Evolutionary conservation across 1,140 invertebrate species (phyloP).

Genomic region (Papilio polytes): DNA sequence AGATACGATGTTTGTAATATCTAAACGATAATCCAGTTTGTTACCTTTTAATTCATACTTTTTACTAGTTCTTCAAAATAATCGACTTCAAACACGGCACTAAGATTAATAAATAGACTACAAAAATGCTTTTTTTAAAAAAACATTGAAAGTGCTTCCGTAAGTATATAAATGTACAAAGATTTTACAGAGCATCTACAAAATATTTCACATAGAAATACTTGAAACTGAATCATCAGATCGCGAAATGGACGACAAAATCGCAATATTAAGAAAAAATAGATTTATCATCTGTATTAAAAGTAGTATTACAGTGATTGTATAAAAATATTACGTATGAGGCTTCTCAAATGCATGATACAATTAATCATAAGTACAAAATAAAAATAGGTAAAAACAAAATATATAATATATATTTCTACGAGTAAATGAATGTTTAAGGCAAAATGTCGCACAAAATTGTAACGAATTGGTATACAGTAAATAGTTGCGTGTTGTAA

Average conservation of each 20-base stretch:
- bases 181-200: neutral
- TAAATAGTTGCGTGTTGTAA: neutral
- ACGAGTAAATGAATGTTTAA: slow-evolving; percentile 10
- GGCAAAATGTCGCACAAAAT: neutral
- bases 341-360: neutral
- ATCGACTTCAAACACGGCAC: neutral
- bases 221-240: neutral
- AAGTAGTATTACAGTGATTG: neutral
- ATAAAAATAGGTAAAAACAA: slow-evolving; percentile 20
- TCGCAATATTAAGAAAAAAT: neutral
- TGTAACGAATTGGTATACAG: slow-evolving; percentile 19
- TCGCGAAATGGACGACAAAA: neutral
- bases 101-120: neutral
- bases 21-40: neutral
- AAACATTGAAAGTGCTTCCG: slow-evolving; percentile 23
- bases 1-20: neutral
- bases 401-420: slow-evolving; percentile 8
- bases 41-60: neutral
- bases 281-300: neutral
- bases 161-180: slow-evolving; percentile 22
- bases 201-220: neutral
- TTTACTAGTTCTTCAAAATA: neutral
- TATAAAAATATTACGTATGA: neutral
- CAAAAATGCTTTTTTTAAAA: slow-evolving; percentile 13
- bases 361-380: slow-evolving; percentile 37